A percentile compares a stretch with the other conserved stretches of the same genome.
Evolutionary conservation across 2,888 invertebrate genomes (phyloP).

Genomic region (Nemotelus pantherinus): DNA sequence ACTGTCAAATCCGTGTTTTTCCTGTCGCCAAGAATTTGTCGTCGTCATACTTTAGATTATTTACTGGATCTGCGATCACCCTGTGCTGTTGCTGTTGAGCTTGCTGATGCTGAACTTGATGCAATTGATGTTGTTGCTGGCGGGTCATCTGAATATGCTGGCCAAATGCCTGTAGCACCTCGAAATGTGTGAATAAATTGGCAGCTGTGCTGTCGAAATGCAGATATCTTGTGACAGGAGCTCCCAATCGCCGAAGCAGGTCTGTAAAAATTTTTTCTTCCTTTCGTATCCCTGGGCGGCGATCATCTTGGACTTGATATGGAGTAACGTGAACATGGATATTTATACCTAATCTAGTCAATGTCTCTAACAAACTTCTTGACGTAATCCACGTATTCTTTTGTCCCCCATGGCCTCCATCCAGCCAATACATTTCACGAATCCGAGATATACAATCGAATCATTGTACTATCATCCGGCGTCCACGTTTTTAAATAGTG

Average conservation of each 20-base stretch:
- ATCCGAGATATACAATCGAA: constrained; percentile 75
- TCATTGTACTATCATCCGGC: constrained; percentile 71
- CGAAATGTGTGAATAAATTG: constrained; percentile 80
- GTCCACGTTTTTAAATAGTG: constrained; percentile 76
- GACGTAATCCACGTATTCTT: no score
- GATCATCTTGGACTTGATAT: constrained; percentile 85
- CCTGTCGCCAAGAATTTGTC: no score
- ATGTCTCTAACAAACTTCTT: no score
- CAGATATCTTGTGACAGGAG: constrained; percentile 71
- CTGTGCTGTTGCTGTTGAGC: no score
- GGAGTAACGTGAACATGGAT: constrained; percentile 91
- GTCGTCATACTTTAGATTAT: constrained; percentile 65
- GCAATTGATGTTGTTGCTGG: constrained; percentile 56
- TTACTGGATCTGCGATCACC: constrained; percentile 53
- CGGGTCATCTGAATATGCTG: constrained; percentile 62
- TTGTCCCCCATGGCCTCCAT: no score
- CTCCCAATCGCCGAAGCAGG: constrained; percentile 73
- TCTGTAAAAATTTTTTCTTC: constrained; percentile 83
- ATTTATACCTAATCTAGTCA: no score
- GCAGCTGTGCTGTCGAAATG: constrained; percentile 70
- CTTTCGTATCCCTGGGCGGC: constrained; percentile 84
- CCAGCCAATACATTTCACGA: constrained; percentile 77
- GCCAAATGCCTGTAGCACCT: constrained; percentile 73
- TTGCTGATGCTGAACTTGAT: constrained; percentile 53
- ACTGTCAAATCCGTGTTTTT: no score